Evolutionary conservation across 2,797 vertebrate genomes (phyloP).

Genomic region (Sebastes trivittatus): DNA sequence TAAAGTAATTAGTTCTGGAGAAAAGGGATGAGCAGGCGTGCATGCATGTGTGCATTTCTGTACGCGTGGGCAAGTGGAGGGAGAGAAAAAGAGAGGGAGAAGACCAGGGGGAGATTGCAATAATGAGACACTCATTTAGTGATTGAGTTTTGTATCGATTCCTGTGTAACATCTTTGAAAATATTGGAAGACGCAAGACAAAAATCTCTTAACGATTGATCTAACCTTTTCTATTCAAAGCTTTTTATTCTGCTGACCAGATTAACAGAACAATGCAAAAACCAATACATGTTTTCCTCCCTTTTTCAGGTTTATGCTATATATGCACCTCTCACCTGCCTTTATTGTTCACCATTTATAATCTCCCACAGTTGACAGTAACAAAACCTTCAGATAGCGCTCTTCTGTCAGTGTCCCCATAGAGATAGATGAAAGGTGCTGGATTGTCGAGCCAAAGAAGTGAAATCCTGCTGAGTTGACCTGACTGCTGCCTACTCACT

Average conservation of each 20-base stretch:
- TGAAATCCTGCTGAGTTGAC: constrained; percentile 36
- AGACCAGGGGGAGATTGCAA: background rate
- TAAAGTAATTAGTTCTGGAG: constrained; percentile 85
- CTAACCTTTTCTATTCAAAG: constrained; percentile 1
- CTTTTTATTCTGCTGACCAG: background rate
- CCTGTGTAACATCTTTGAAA: background rate
- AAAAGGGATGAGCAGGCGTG: constrained; percentile 64
- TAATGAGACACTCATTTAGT: constrained; percentile 18
- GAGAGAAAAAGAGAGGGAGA: background rate
- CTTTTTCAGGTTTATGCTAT: background rate
- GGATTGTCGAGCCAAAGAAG: constrained; percentile 10
- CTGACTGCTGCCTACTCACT: constrained; percentile 52
- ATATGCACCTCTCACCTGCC: background rate
- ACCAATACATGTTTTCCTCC: background rate
- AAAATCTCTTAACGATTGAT: constrained; percentile 2
- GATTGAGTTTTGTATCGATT: constrained; percentile 34
- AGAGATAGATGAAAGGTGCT: constrained; percentile 1
- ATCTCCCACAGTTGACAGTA: constrained; percentile 9
- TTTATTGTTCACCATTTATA: constrained; percentile 14
- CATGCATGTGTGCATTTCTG: constrained; percentile 37
- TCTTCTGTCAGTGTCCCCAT: background rate
- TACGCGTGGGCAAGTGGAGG: constrained; percentile 5
- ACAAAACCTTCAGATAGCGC: background rate
- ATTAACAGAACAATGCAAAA: background rate
- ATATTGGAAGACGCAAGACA: background rate